A percentile compares a stretch with the other conserved stretches of the same genome.
Conservation (phyloP, 2,797 vertebrate genomes). For the Acropternis orthonyx region DNA sequence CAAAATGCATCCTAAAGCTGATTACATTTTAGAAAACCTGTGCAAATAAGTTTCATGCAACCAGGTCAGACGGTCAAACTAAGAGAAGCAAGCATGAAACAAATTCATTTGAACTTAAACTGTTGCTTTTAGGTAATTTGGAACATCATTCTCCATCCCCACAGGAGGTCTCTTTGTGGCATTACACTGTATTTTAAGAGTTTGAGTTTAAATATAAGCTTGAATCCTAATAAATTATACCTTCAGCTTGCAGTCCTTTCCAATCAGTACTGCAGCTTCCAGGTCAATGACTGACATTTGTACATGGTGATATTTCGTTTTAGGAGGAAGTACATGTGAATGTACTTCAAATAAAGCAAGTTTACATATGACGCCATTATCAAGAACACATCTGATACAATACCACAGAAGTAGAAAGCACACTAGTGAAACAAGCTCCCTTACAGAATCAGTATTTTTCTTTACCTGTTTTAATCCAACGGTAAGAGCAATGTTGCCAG, state of each 20-base stretch:
- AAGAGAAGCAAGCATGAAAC: not conserved
- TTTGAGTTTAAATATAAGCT: not conserved
- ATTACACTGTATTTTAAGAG: not conserved
- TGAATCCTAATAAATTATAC: not conserved
- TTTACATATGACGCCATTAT: not conserved
- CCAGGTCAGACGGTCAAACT: not conserved
- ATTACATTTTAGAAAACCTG: not conserved
- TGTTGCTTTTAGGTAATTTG: not conserved
- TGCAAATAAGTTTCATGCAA: not conserved
- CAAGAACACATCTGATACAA: not conserved
- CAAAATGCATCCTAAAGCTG: not conserved
- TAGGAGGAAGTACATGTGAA: not conserved
- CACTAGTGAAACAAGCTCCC: not conserved
- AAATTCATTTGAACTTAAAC: not conserved
- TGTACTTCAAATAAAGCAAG: not conserved
- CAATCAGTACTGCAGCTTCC: not conserved
- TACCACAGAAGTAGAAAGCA: not conserved
- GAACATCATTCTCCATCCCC: not conserved
- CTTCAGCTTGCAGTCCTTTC: not conserved
- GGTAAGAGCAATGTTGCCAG: constrained; percentile 93
- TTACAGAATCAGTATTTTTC: not conserved
- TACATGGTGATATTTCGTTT: not conserved
- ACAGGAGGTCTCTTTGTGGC: not conserved
- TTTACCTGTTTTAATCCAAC: constrained; percentile 94
- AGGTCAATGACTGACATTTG: not conserved